Evolutionary conservation across 2,113 vertebrate genomes (phyloP), one percentile per base, ranked within the genome.

Genomic region (Scytalopus superciliaris): DNA sequence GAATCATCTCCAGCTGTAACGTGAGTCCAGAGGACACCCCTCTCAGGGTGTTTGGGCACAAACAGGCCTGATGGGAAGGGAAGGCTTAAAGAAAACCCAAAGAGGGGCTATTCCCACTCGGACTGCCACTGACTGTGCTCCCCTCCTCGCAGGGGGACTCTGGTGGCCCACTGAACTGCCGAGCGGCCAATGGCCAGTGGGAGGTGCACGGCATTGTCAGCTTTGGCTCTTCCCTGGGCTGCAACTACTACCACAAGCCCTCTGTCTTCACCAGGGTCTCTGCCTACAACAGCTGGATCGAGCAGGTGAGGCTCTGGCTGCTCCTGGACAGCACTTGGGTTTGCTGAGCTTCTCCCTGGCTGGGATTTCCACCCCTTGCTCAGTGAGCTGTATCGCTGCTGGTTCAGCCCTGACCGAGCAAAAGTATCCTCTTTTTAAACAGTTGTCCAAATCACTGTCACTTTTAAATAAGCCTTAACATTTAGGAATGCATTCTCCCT

Each of bases 241-340:
- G 97, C 95, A 98, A 94, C 67, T 95, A 87, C 55, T 92, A 89
- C 17, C 94, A 19, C 8, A 98, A 98, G 70, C 98, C 98, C 5
- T 98, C 97, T 0, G 97, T 98, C 52, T 98, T 98, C 97, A 97
- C 97, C 2, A 57, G 97, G 3, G 96, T 98, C 85, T 98, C 98
- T 14, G 70, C 91, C 62, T 98, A 91, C 84, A 83, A 69, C 3
- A 37, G 44, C 95, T 98, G 98, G 97, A 98, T 98, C 21, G 3
- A 91, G 35, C 5, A 47, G 84, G 98, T 98, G 90, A 97, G 97
- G 60, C 3, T 8, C 21, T 10, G 13, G 59, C 12, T 3, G 7
- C 35, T 57, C 31, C 49, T 25, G 7, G 5, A 12, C 8, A 28
- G 13, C 44, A 9, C n/a, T 7, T 4, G 3, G 13, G 52, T 19